phyloP scores from a whole-genome alignment of 1,140 invertebrate species.

The Globodera ellingtonae region DNA sequence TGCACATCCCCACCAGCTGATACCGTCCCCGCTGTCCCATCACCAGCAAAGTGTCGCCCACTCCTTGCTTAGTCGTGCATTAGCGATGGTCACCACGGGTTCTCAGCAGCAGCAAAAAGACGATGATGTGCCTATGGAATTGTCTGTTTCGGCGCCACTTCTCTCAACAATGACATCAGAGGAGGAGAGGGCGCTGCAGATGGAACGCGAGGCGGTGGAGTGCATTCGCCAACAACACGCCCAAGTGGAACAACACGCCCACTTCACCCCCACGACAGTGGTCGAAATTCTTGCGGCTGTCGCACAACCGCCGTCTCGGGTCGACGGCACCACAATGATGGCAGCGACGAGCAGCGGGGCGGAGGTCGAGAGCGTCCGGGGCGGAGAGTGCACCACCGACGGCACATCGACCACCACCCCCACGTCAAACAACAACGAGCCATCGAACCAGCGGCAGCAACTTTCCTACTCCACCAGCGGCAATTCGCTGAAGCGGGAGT shows the following conservation, averaged over 20 bases:
- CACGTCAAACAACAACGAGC: conserved; percentile 2
- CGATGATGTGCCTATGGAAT: neutral
- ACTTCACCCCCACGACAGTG: conserved; percentile 1
- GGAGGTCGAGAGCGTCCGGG: neutral
- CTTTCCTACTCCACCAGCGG: neutral
- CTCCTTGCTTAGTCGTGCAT: conserved; percentile 11
- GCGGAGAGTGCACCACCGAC: neutral
- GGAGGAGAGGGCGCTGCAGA: neutral
- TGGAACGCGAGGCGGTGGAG: conserved; percentile 2
- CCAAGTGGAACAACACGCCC: neutral
- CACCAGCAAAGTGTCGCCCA: neutral
- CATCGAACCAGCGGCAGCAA: neutral
- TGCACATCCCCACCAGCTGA: neutral
- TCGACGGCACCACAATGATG: too few species aligned
- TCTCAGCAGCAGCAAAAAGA: neutral
- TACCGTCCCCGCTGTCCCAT: neutral
- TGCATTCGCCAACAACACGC: conserved; percentile 1
- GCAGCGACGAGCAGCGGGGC: neutral
- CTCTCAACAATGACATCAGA: neutral
- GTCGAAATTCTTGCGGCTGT: neutral
- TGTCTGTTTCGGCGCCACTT: neutral
- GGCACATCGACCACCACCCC: neutral
- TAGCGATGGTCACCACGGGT: conserved; percentile 7
- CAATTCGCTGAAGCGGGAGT: neutral
- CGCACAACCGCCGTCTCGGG: neutral